These are phyloP conservation scores for Scrobipalpa costella DNA, from an alignment of 2,888 invertebrate species.

Conservation along the genomic window DNA sequence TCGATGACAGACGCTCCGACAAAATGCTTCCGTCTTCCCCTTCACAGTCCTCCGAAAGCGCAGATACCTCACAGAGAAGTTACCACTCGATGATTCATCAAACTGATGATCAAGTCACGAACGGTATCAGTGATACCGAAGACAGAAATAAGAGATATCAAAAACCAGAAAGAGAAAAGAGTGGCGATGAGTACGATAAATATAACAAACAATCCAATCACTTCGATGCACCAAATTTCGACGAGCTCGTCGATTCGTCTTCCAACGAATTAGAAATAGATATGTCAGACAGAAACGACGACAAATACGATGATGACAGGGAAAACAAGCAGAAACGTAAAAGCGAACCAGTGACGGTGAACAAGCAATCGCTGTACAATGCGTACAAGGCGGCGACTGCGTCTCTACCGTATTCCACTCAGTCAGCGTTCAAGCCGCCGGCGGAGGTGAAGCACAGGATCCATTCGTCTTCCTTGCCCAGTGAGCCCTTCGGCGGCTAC, in stretches of 20 bases:
- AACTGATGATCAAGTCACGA: conserved; percentile 49
- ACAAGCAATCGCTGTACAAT: conserved; percentile 79
- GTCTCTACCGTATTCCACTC: conserved; percentile 85
- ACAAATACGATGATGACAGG: conserved; percentile 82
- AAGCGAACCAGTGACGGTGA: conserved; percentile 73
- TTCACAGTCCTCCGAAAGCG: conserved; percentile 82
- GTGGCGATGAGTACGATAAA: conserved; percentile 64
- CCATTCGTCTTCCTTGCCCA: conserved; percentile 70
- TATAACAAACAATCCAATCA: conserved; percentile 79
- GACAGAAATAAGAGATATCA: conserved; percentile 46
- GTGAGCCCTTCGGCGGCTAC: conserved; percentile 89
- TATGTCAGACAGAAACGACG: conserved; percentile 86
- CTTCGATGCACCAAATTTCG: conserved; percentile 88
- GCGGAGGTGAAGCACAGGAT: conserved; percentile 82
- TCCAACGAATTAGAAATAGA: conserved; percentile 90
- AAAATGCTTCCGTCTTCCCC: conserved; percentile 84
- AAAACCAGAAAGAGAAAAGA: conserved; percentile 61
- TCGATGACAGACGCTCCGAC: conserved; percentile 89
- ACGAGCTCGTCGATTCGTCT: conserved; percentile 88
- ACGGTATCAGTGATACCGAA: conserved; percentile 52
- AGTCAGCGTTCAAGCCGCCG: conserved; percentile 91
- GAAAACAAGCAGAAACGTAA: conserved; percentile 75
- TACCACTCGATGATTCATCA: conserved; percentile 77
- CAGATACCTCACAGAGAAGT: conserved; percentile 84
- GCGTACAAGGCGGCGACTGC: conserved; percentile 79